phyloP scores from a whole-genome alignment of 2,888 invertebrate genomes.

The Incurvaria masculella region DNA sequence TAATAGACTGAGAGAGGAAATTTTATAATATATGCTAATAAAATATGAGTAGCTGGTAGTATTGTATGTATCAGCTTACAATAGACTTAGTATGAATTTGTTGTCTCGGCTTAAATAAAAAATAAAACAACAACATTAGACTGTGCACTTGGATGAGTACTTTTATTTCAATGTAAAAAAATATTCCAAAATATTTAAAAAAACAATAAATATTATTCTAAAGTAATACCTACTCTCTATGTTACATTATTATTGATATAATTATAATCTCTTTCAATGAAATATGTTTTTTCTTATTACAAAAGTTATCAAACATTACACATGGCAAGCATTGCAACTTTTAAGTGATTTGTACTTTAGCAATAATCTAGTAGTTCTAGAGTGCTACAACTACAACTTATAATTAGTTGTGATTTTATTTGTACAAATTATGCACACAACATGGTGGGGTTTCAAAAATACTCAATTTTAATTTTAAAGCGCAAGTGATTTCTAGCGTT shows the following conservation, averaged over 20 bases:
- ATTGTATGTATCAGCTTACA: neutral
- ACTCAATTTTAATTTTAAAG: neutral
- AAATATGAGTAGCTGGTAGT: too few relatives aligned
- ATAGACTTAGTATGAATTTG: neutral
- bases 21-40: too few relatives aligned
- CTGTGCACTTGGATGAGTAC: neutral
- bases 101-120: neutral
- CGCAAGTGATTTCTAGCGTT: neutral
- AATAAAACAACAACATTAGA: conserved; percentile 3
- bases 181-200: conserved; percentile 9
- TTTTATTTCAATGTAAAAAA: conserved; percentile 4
- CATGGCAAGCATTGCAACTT: neutral
- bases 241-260: conserved; percentile 9
- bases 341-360: conserved; percentile 3
- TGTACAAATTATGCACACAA: neutral
- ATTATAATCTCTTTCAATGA: conserved; percentile 4
- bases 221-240: conserved; percentile 9
- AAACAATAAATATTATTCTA: conserved; percentile 5
- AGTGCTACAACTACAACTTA: neutral
- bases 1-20: neutral
- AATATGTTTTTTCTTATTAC: neutral
- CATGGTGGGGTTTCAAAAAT: neutral
- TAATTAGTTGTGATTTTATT: neutral
- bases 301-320: neutral
- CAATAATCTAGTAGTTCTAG: neutral